Evolutionary conservation across 2,888 invertebrate genomes (phyloP).

Genomic region (Kryphioiulus occultus): DNA sequence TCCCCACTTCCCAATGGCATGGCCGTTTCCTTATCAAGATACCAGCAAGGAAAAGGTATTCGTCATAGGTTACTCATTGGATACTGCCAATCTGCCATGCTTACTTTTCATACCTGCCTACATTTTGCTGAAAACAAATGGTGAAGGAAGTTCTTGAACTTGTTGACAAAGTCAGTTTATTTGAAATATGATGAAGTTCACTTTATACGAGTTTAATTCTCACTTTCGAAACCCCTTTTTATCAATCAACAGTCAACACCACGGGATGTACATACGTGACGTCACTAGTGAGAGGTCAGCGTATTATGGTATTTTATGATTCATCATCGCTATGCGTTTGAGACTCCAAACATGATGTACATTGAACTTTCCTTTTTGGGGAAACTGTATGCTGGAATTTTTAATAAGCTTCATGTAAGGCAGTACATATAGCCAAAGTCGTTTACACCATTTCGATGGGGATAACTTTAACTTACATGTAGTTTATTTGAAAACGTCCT

Average conservation of each 20-base stretch:
- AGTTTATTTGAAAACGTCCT: not conserved
- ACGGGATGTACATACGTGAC: not conserved
- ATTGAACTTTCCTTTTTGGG: not conserved
- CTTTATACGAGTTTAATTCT: not conserved
- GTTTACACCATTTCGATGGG: not conserved
- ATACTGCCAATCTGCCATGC: too few species aligned
- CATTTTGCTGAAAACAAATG: too few species aligned
- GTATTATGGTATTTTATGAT: not conserved
- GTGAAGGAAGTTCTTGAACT: not conserved
- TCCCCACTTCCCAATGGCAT: too few species aligned
- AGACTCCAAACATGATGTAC: not conserved
- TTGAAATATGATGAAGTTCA: not conserved
- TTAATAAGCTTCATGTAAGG: not conserved
- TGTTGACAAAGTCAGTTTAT: not conserved
- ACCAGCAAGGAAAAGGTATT: too few species aligned
- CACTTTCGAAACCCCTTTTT: not conserved
- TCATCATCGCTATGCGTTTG: not conserved
- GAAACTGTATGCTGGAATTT: not conserved
- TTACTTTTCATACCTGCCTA: too few species aligned
- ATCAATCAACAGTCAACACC: not conserved
- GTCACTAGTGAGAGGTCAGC: not conserved
- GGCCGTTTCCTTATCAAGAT: too few species aligned
- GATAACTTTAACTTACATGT: not conserved
- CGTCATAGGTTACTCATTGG: too few species aligned
- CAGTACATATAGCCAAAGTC: too few species aligned